Base-by-base conservation (phyloP, 2,888 invertebrate genomes). In the Zygogramma bicolorata region DNA sequence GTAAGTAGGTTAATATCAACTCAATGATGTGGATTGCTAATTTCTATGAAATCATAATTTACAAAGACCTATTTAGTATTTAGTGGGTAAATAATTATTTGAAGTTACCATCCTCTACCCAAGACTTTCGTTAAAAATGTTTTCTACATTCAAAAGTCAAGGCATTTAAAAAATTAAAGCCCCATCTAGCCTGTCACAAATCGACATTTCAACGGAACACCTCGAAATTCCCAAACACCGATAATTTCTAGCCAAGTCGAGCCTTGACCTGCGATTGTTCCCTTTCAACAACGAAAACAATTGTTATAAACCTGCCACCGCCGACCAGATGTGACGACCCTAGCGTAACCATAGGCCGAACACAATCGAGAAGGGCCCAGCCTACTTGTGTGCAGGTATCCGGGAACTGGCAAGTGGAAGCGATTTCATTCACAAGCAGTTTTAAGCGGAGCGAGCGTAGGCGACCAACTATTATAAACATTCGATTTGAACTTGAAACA, bases 401-500 rank as follows among this genome's bases (percentile, higher is more conserved):
- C 38, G 10, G 0, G 3, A 25, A 53, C 25, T n/a, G 18, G 18
- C 18, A 53, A 46, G 34, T 34, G 34, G 40, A 53, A 22, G 6
- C 53, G n/a, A 15, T 25, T 53, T 72, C 78, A 79, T 79, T 73
- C 74, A 73, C 74, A 65, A 74, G 68, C 60, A 67, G 70, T 71
- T 76, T 77, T 75, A 73, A 59, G 70, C 61, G 57, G 18, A n/a
- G 38, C 25, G 20, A 65, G 70, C 78, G 79, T 81, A 70, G 80
- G 81, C 79, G 81, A 38, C 76, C 73, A 75, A 80, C 78, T 77
- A 78, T 79, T 81, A 79, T 63, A 63, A 63, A 63, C 77, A 79
- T 77, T 79, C 76, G 75, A 78, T 80, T 72, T 75, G 76, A 71
- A 79, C 75, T 77, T 77, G 80, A 81, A 81, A 79, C 78, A 77